phyloP scores from a whole-genome alignment of 2,113 vertebrate genomes.

The Rousettus leschenaultii region DNA sequence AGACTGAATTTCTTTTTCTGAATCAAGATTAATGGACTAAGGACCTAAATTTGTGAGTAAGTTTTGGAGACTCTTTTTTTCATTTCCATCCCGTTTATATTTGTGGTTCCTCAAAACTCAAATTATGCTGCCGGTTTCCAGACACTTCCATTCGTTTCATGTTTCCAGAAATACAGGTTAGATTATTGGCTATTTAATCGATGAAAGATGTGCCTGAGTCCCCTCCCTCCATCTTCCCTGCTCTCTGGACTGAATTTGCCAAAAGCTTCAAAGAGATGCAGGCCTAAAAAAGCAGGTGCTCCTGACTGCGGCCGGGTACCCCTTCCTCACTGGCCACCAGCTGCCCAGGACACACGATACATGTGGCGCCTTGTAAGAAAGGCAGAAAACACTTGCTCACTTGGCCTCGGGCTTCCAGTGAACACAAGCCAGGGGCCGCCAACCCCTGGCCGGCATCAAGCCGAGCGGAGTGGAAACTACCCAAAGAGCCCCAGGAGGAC shows the following conservation, averaged over 20 bases:
- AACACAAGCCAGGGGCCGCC: not conserved
- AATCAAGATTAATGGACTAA: not conserved
- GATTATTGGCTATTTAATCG: not conserved
- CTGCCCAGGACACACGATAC: not conserved
- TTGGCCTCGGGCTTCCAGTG: not conserved
- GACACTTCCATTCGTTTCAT: not conserved
- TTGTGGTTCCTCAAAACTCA: not conserved
- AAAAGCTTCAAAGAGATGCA: not conserved
- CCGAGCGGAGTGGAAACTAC: fast-evolving
- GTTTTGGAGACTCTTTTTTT: not conserved
- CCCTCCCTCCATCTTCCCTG: not conserved
- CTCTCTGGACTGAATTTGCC: not conserved
- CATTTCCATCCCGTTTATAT: not conserved
- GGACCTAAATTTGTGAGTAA: not conserved
- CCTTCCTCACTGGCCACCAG: fast-evolving
- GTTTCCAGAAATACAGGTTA: not conserved
- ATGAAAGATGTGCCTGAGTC: not conserved
- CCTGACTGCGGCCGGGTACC: fast-evolving
- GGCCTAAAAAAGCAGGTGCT: not conserved
- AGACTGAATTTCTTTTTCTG: not conserved
- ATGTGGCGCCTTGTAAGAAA: fast-evolving
- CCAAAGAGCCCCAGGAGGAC: not conserved
- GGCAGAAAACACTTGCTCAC: not conserved
- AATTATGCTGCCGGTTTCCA: not conserved
- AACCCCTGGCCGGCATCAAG: not conserved